Conservation (phyloP, 1,140 invertebrate genomes). For the Tetraneura akinire region DNA sequence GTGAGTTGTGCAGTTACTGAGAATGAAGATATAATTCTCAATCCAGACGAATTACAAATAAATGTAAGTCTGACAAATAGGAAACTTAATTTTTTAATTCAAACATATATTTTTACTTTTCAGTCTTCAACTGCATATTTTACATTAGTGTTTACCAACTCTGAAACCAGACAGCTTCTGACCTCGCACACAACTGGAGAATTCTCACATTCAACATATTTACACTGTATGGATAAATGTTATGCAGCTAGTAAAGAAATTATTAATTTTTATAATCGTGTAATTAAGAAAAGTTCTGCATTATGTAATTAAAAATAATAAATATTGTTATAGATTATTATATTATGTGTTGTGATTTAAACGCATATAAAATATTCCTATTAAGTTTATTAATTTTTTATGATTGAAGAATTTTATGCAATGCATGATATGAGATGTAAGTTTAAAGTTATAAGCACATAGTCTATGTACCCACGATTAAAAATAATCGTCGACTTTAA, state of each 20-base stretch:
- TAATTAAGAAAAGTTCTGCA: slow-evolving; percentile 9
- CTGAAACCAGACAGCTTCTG: background rate
- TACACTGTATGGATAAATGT: slow-evolving; percentile 40
- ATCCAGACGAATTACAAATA: slow-evolving; percentile 65
- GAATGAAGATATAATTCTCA: slow-evolving; percentile 67
- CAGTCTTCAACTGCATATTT: slow-evolving; percentile 32
- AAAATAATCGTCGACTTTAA: no score
- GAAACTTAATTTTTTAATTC: background rate
- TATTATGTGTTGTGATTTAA: background rate
- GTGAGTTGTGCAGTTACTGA: slow-evolving; percentile 71
- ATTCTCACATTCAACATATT: slow-evolving; percentile 20
- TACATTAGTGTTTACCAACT: slow-evolving; percentile 33
- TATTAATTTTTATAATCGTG: slow-evolving; percentile 28
- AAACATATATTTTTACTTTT: slow-evolving; percentile 10
- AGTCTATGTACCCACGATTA: no score
- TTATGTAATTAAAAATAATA: background rate
- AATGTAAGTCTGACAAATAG: slow-evolving; percentile 57
- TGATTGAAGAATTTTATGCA: no score
- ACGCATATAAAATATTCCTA: background rate
- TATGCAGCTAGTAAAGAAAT: slow-evolving; percentile 22
- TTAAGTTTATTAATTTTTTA: no score
- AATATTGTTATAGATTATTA: no score
- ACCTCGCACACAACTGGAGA: slow-evolving; percentile 26
- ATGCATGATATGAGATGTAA: no score
- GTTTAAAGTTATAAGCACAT: no score